Conservation (phyloP, 2,113 vertebrate genomes). For the Phyllostomus discolor region DNA sequence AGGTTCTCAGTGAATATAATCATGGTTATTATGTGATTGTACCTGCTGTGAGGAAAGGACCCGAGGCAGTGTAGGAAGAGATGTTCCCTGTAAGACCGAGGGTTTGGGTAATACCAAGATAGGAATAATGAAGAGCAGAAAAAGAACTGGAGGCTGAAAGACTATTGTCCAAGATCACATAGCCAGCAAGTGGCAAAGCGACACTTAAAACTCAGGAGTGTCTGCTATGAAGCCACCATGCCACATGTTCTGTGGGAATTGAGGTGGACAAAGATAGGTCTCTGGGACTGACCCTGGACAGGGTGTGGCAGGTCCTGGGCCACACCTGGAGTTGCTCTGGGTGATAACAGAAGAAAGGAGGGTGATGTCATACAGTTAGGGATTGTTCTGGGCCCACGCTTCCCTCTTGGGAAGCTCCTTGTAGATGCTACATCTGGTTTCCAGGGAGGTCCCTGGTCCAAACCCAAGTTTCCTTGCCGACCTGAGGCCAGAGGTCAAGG, state of each 20-base stretch:
- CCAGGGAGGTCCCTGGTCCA: conserved; percentile 46
- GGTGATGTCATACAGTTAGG: not conserved
- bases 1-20: not conserved
- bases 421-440: conserved; percentile 51
- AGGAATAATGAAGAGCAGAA: not conserved
- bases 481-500: conserved; percentile 36
- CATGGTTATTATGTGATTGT: not conserved
- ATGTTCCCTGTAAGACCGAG: not conserved
- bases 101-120: not conserved
- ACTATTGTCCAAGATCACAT: not conserved
- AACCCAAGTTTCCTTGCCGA: conserved; percentile 45
- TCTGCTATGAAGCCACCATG: not conserved
- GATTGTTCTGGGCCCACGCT: not conserved
- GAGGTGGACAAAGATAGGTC: not conserved
- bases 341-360: not conserved
- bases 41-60: not conserved
- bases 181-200: not conserved
- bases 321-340: not conserved
- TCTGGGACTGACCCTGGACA: not conserved
- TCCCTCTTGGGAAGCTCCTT: not conserved
- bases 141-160: not conserved
- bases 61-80: not conserved
- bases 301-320: not conserved
- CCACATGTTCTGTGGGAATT: rapidly evolving
- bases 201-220: not conserved